Evolutionary conservation across 2,113 vertebrate species (phyloP).

Genomic region (Scophthalmus maximus): DNA sequence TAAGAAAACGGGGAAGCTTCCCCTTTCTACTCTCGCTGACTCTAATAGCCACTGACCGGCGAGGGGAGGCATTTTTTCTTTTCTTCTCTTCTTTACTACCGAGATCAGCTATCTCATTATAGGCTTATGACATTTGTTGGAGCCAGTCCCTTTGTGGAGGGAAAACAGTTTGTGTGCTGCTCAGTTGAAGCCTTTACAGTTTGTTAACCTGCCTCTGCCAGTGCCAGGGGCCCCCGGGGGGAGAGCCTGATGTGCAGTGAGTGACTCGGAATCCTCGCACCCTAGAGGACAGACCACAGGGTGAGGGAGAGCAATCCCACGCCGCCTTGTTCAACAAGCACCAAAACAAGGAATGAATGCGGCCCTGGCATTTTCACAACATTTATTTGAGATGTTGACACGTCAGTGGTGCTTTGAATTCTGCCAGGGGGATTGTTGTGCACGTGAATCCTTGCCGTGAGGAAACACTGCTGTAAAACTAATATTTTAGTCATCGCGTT

Average conservation of each 20-base stretch:
- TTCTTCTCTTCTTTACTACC: slow-evolving; percentile 74
- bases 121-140: slow-evolving; percentile 93
- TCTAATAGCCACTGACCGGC: slow-evolving; percentile 83
- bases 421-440: slow-evolving; percentile 65
- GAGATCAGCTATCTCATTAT: slow-evolving; percentile 94
- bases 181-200: slow-evolving; percentile 90
- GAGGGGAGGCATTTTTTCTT: slow-evolving; percentile 86
- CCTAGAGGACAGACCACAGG: slow-evolving; percentile 77
- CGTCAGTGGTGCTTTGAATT: slow-evolving; percentile 60
- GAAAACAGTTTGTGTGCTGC: slow-evolving; percentile 91
- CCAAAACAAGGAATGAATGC: slow-evolving; percentile 68
- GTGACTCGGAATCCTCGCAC: slow-evolving; percentile 72
- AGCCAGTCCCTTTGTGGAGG: slow-evolving; percentile 89
- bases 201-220: slow-evolving; percentile 85
- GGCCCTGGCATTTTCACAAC: slow-evolving; percentile 68
- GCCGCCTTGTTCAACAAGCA: slow-evolving; percentile 81
- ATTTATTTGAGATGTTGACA: slow-evolving; percentile 77
- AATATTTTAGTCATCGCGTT: slow-evolving; percentile 43
- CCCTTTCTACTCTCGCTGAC: slow-evolving; percentile 79
- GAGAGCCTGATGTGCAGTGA: slow-evolving; percentile 70
- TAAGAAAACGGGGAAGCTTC: slow-evolving; percentile 78
- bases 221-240: slow-evolving; percentile 69
- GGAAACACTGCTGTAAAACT: slow-evolving; percentile 23
- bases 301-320: slow-evolving; percentile 77
- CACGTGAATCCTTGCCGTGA: slow-evolving; percentile 55